Evolutionary conservation across 2,888 invertebrate genomes (phyloP), one percentile per base, ranked within the genome.

Genomic region (Drosophila merina): DNA sequence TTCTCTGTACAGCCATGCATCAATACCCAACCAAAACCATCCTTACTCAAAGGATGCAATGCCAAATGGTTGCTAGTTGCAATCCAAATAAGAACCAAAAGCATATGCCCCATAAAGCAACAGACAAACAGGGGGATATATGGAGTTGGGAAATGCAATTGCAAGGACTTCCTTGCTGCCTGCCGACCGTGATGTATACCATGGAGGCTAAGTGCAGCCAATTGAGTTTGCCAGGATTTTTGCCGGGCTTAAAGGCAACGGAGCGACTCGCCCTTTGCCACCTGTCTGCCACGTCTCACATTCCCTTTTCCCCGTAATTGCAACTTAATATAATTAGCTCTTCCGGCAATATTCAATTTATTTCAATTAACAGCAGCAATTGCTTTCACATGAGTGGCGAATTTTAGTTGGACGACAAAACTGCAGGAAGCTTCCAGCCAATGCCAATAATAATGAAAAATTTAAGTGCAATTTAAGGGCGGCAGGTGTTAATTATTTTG

Each of bases 251-350:
- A 63, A 81, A 72, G 77, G 50, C 33, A 70, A 49, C 69, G 14
- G 30, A 52, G 33, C 20, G 58, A 30, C 36, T 26, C 7, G 57
- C 56, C 52, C 55, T 54, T 64, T 58, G 63, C 36, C 76, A 77
- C 50, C 60, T 42, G 20, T 67, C 50, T 42, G 55, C 30, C 26
- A 14, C 14, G n/a, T 31, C 26, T 5, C n/a, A 12, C 36, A 25
- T 36, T 56, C 57, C n/a, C 50, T 6, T 10, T 6, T n/a, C 5
- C 31, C 25, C 72, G 68, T 81, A 81, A 82, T 87, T 82, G 86
- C 79, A 79, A 74, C 59, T 74, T 76, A 64, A 76, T 85, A 67
- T 82, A 87, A 82, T 82, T 82, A 71, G 57, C 72, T 85, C 85
- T 68, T 50, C 49, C 48, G 67, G 57, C 52, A 76, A 73, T 82